Evolutionary conservation across 1,140 invertebrate species (phyloP).

Genomic region (Nymphalis io): DNA sequence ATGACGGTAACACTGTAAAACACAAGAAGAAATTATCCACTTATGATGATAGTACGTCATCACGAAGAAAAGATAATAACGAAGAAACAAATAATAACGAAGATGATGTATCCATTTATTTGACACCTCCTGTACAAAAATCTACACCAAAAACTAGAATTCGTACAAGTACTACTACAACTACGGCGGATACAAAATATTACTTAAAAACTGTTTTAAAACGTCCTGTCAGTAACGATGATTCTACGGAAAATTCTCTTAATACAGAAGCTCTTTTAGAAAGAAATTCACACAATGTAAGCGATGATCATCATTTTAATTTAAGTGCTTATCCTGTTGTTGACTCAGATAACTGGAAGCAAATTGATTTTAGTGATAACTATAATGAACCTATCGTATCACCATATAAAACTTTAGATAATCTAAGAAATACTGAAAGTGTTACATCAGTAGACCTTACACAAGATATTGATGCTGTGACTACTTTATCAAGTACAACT

Average conservation of each 20-base stretch:
- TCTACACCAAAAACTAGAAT: conserved; percentile 39
- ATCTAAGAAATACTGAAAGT: conserved; percentile 55
- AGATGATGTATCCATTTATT: conserved; percentile 40
- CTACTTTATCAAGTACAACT: conserved; percentile 47
- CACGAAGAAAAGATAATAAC: conserved; percentile 45
- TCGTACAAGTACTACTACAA: conserved; percentile 40
- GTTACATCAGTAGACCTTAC: conserved; percentile 22
- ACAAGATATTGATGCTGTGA: conserved; percentile 34
- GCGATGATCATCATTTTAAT: conserved; percentile 9
- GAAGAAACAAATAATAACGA: conserved; percentile 44
- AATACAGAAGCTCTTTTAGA: conserved; percentile 41
- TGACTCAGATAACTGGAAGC: conserved; percentile 15
- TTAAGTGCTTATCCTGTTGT: conserved; percentile 7
- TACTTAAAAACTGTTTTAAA: conserved; percentile 69
- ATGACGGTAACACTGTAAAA: neutral
- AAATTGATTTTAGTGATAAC: conserved; percentile 36
- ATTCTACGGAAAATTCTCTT: conserved; percentile 36
- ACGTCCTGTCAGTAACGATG: conserved; percentile 52
- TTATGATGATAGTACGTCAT: conserved; percentile 27
- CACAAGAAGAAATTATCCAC: conserved; percentile 10
- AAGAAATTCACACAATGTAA: conserved; percentile 37
- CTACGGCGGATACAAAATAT: conserved; percentile 59
- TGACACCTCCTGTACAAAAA: conserved; percentile 23
- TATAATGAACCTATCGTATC: conserved; percentile 58
- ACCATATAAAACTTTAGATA: conserved; percentile 68